Conservation (phyloP, 2,888 invertebrate species). For the Pycnomerus fuliginosus region DNA sequence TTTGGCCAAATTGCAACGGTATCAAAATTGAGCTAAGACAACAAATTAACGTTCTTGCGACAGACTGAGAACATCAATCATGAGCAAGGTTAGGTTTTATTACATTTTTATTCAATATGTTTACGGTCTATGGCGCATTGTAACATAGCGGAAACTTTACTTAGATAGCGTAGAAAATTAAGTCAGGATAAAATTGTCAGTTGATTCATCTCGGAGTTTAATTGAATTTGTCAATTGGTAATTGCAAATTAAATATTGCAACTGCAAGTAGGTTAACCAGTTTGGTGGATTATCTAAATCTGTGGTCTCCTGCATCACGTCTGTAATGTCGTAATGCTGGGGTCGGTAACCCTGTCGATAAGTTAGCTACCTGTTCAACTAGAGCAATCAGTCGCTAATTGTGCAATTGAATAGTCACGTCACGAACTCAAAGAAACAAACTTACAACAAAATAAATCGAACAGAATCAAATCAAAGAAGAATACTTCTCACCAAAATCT, state of each 20-base stretch:
- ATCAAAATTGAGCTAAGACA: no score
- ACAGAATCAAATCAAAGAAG: constrained; percentile 9
- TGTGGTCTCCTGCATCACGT: constrained; percentile 2
- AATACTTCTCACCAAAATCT: no score
- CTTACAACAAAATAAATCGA: constrained; percentile 1
- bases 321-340: constrained; percentile 17
- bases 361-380: constrained; percentile 35
- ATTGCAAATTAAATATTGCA: not conserved
- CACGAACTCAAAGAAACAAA: constrained; percentile 25
- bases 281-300: constrained; percentile 1
- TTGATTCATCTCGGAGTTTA: not conserved
- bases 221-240: constrained; percentile 10
- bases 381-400: constrained; percentile 39
- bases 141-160: constrained; percentile 16
- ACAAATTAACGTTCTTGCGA: no score
- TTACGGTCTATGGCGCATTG: constrained; percentile 5
- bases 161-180: constrained; percentile 18
- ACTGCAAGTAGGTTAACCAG: constrained; percentile 11
- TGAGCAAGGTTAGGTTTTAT: no score
- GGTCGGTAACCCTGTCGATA: constrained; percentile 34
- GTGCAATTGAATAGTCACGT: constrained; percentile 37
- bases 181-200: constrained; percentile 15
- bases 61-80: no score
- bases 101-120: constrained; percentile 11
- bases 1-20: no score